Evolutionary conservation across 2,888 invertebrate species (phyloP).

Genomic region (Ormyrus labotus): DNA sequence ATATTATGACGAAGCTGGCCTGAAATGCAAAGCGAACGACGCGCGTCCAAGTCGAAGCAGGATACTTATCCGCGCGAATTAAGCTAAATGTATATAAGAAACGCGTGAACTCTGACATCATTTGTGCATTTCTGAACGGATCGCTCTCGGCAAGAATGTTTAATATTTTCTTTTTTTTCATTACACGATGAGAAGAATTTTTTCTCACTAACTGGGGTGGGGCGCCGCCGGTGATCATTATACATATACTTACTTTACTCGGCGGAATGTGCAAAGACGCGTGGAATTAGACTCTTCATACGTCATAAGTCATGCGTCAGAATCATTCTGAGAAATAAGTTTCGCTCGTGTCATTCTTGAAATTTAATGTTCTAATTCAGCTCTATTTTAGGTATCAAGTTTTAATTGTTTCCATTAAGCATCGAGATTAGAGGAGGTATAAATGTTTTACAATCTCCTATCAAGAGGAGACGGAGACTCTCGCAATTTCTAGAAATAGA

Average conservation of each 20-base stretch:
- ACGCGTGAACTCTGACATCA: too few relatives aligned
- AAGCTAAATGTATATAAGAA: too few relatives aligned
- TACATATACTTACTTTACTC: neutral
- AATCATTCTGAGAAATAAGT: conserved; percentile 21
- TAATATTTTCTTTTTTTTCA: too few relatives aligned
- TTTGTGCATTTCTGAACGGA: too few relatives aligned
- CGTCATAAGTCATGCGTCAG: conserved; percentile 43
- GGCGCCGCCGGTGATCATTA: neutral
- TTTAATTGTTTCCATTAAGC: neutral
- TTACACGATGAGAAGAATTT: conserved; percentile 4
- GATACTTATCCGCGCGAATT: too few relatives aligned
- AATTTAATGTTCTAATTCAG: conserved; percentile 11
- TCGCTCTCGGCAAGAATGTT: too few relatives aligned
- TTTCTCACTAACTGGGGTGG: neutral
- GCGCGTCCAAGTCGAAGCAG: too few relatives aligned
- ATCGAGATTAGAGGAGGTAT: neutral
- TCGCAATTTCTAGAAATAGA: too few relatives aligned
- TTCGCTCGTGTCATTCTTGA: conserved; percentile 17
- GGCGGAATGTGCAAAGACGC: conserved; percentile 26
- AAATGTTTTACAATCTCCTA: too few relatives aligned
- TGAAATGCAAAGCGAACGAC: too few relatives aligned
- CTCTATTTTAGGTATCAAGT: neutral
- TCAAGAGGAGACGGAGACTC: too few relatives aligned
- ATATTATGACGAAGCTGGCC: too few relatives aligned
- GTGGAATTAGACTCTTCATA: conserved; percentile 34